Base-by-base conservation (phyloP, 2,113 vertebrate genomes). In the Brachirus orientalis region DNA sequence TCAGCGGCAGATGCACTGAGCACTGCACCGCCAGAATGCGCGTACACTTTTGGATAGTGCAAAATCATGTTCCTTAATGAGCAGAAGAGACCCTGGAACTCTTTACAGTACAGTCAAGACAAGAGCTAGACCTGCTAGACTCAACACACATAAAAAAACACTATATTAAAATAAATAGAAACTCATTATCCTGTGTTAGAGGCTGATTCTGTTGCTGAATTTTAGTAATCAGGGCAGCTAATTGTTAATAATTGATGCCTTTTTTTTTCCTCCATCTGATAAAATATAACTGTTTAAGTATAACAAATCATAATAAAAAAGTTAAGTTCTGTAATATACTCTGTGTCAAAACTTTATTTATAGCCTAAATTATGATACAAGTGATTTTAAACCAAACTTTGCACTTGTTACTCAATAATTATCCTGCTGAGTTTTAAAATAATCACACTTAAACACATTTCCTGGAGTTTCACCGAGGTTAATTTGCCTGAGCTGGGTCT, bases 31-130 rank as follows among this genome's bases (percentile, higher is more conserved):
- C 83, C 84, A 53, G 74, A 52, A 48, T 79, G 72, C 72, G 60
- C 70, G 62, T 53, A 51, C 79, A 84, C 82, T 87, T 88, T 80
- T 89, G 84, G 82, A 75, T 61, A 79, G 80, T 83, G 70, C 70
- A 84, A 82, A 85, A 69, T 20, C 66, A 67, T 82, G 78, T 86
- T 84, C 59, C 43, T 71, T 84, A 88, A 88, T 84, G 82, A 88
- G 85, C 13, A 3, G 53, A 45, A 53, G 45, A 76, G 47, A 52
- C 69, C 58, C 66, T 62, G 69, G 35, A 74, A 63, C 17, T 52
- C 57, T 64, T 10, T 20, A 56, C 50, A 60, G 28, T 59, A 17
- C 52, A 65, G 47, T 53, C 54, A 63, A 33, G 36, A 1, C 8
- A 36, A 72, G 50, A 65, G 37, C 37, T 38, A 1, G 43, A 48